These are phyloP conservation scores for Nesoenas mayeri DNA, from an alignment of 2,113 vertebrate species.

Conservation along the genomic window DNA sequence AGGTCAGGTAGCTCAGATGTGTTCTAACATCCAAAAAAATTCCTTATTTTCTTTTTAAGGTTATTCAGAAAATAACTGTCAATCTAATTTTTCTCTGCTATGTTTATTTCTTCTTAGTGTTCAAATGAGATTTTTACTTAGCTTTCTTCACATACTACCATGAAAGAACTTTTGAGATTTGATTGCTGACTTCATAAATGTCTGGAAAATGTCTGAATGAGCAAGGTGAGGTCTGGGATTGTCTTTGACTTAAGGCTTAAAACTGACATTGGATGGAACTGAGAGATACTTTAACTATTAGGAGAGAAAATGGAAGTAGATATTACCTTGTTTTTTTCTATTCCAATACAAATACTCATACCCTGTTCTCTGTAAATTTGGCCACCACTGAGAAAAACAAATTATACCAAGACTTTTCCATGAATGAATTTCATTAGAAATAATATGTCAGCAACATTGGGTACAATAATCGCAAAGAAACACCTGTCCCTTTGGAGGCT, in stretches of 20 bases:
- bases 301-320: not conserved
- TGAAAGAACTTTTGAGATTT: not conserved
- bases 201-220: not conserved
- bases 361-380: not conserved
- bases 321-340: not conserved
- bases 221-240: not conserved
- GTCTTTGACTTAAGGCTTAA: not conserved
- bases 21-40: not conserved
- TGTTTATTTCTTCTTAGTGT: not conserved
- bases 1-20: not conserved
- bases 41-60: not conserved
- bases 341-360: not conserved
- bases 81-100: not conserved
- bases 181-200: not conserved
- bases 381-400: not conserved
- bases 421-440: not conserved
- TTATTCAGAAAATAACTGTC: not conserved
- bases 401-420: not conserved
- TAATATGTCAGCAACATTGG: not conserved
- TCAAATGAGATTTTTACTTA: not conserved
- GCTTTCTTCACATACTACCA: not conserved
- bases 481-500: accelerated
- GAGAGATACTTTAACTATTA: not conserved
- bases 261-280: not conserved
- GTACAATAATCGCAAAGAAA: not conserved